These are phyloP conservation scores for Geococcyx californianus DNA, from an alignment of 2,113 vertebrate genomes.

Conservation along the genomic window DNA sequence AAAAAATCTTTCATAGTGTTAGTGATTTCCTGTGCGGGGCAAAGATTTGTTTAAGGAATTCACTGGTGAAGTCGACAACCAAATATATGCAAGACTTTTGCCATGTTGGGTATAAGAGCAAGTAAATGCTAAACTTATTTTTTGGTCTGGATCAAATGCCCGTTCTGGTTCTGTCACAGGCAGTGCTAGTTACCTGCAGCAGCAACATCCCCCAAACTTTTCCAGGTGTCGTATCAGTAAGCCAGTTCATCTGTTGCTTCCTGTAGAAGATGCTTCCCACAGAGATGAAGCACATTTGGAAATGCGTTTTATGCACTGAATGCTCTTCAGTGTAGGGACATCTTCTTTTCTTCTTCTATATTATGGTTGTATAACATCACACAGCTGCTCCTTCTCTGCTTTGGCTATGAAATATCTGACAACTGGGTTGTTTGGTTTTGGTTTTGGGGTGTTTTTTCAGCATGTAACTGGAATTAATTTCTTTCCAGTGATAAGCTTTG, in stretches of 20 bases:
- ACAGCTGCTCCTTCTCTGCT: background rate
- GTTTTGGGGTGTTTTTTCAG: background rate
- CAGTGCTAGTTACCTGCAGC: background rate
- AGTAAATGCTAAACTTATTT: background rate
- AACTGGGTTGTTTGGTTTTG: background rate
- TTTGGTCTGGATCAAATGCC: background rate
- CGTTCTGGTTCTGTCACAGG: background rate
- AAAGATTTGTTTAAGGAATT: background rate
- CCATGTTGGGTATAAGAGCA: background rate
- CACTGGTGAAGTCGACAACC: background rate
- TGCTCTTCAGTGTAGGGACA: background rate
- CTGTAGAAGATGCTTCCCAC: background rate
- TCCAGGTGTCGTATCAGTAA: background rate
- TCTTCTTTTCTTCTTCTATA: background rate
- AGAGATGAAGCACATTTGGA: background rate
- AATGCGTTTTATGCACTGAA: background rate
- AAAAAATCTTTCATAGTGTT: background rate
- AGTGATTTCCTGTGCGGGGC: background rate
- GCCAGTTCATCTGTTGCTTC: background rate
- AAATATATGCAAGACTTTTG: background rate
- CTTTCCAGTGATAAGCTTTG: background rate
- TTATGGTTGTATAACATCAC: background rate
- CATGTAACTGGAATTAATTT: background rate
- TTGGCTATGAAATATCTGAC: background rate
- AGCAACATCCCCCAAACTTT: background rate